Evolutionary conservation across 2,888 invertebrate genomes (phyloP), one percentile per base, ranked within the genome.

Genomic region (Mimas tiliae): DNA sequence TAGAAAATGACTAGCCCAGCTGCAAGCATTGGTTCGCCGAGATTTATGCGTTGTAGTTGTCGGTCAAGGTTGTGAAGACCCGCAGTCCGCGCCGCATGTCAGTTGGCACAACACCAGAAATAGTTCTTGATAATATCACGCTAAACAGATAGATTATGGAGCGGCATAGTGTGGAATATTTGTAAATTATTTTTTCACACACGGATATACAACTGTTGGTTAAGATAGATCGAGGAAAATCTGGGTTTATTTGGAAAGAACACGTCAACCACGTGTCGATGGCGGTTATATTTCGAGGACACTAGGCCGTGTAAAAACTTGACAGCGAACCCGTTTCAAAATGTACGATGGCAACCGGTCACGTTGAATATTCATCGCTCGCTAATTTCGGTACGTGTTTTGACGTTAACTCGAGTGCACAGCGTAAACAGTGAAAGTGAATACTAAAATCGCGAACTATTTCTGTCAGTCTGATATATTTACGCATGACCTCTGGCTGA

Each of bases 211-310:
- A 19, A 73, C 67, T 68, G 51, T 47, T 48, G 58, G 53, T 73
- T 63, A 68, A 65, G 62, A 70, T 75, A 73, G 67, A 67, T 65
- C 69, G 72, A 70, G 70, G 72, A 78, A 78, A 78, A 71, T 68
- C 63, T 67, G 68, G 66, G 71, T 67, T 64, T 67, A 68, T 67
- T 72, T 67, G 42, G 69, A 69, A 70, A 68, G 75, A 63, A 76
- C 82, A 86, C 83, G 80, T 85, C 87, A 84, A 78, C 82, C 84
- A 85, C 83, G 82, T 82, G 83, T 74, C 72, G 72, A 63, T 75
- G 91, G 76, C 91, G 90, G 91, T 92, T 92, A 91, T 85, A 83
- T 90, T 87, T 92, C 91, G 88, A 92, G 91, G 91, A 89, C 91
- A 80, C 75, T 75, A 74, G 70, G 69, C 70, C 74, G 74, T 75